phyloP scores from a whole-genome alignment of 1,140 invertebrate genomes.

The Drosophila bipectinata region DNA sequence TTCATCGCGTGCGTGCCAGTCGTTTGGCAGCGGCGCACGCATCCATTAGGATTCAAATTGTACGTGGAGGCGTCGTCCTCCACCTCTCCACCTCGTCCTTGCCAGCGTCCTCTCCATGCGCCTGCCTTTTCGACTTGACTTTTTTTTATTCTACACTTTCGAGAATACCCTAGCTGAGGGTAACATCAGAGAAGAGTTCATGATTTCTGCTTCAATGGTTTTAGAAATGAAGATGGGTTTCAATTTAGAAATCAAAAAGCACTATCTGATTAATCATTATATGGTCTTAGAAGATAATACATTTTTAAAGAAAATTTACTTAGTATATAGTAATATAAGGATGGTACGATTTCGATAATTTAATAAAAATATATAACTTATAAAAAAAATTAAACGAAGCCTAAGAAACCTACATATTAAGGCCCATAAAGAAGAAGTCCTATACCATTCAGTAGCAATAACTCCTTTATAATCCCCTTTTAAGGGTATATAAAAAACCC shows the following conservation, averaged over 20 bases:
- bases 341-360: no score
- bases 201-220: not conserved
- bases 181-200: not conserved
- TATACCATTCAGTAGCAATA: no score
- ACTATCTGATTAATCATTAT: not conserved
- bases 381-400: no score
- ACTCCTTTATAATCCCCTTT: not conserved
- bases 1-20: slow-evolving; percentile 74
- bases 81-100: not conserved
- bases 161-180: slow-evolving; percentile 17
- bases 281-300: not conserved
- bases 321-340: no score
- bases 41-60: slow-evolving; percentile 82
- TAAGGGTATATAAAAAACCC: slow-evolving; percentile 12
- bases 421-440: no score
- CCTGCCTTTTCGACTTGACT: slow-evolving; percentile 65
- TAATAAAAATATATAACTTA: no score
- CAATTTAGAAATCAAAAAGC: not conserved
- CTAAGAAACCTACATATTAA: no score
- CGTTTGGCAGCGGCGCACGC: slow-evolving; percentile 71
- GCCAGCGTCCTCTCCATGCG: slow-evolving; percentile 58
- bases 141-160: slow-evolving; percentile 36
- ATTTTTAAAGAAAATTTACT: no score
- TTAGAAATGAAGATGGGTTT: not conserved
- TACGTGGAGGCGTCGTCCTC: slow-evolving; percentile 53